phyloP scores from a whole-genome alignment of 1,140 invertebrate species.

The Neodiprion virginianus region DNA sequence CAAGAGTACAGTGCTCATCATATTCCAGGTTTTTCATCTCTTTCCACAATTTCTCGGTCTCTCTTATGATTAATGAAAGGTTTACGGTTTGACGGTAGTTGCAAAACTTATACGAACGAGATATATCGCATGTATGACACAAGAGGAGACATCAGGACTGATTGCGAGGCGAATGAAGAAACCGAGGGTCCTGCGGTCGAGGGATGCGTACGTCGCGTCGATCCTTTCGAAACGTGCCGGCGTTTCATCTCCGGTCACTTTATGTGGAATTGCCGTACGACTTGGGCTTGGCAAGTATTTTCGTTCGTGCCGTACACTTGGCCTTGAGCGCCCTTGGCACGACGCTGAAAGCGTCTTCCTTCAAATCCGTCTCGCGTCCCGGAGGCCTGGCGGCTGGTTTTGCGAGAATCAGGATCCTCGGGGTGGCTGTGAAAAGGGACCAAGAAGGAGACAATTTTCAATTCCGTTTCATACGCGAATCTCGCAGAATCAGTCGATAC shows the following conservation, averaged over 20 bases:
- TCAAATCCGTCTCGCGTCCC: slow-evolving; percentile 49
- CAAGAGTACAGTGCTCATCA: background rate
- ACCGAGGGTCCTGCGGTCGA: background rate
- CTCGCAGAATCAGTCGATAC: background rate
- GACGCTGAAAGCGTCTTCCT: slow-evolving; percentile 50
- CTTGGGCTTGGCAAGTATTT: slow-evolving; percentile 44
- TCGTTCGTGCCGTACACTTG: slow-evolving; percentile 38
- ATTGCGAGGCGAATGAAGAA: no score
- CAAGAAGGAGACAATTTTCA: background rate
- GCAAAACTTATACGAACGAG: background rate
- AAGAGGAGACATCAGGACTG: no score
- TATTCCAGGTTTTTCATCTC: background rate
- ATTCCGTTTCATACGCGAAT: background rate
- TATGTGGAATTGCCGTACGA: slow-evolving; percentile 19
- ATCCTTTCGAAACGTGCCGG: background rate
- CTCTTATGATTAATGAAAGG: slow-evolving; percentile 1
- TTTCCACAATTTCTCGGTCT: background rate
- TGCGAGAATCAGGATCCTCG: slow-evolving; percentile 39
- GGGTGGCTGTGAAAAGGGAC: slow-evolving; percentile 36
- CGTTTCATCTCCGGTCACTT: background rate
- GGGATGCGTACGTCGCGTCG: no score
- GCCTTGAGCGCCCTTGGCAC: slow-evolving; percentile 45
- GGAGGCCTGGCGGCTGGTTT: slow-evolving; percentile 35
- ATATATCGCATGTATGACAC: no score
- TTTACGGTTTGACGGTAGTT: background rate